A percentile compares a stretch with the other conserved stretches of the same genome.
Evolutionary conservation across 2,797 vertebrate species (phyloP).

Genomic region (Clarias fuscus): DNA sequence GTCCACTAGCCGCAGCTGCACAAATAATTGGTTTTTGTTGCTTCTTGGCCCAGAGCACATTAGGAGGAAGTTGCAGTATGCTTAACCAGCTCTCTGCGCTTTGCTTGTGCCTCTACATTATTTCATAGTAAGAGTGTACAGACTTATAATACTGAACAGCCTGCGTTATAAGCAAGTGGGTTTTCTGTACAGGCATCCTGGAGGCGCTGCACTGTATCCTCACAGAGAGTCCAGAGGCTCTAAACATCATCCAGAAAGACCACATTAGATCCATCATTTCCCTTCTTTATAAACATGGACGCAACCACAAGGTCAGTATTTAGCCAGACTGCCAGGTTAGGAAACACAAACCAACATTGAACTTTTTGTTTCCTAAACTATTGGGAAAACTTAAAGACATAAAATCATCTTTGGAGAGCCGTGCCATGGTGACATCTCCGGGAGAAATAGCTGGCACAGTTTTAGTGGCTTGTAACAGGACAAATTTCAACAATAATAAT

Average conservation of each 20-base stretch:
- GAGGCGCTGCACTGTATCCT: slow-evolving; percentile 97
- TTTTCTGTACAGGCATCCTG: slow-evolving; percentile 82
- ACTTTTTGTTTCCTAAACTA: neutral
- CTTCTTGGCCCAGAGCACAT: slow-evolving; percentile 23
- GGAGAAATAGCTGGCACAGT: neutral
- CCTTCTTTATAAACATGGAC: slow-evolving; percentile 93
- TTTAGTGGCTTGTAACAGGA: neutral
- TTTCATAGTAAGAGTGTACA: neutral
- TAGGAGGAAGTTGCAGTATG: slow-evolving; percentile 6
- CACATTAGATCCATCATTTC: slow-evolving; percentile 98
- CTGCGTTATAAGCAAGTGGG: slow-evolving; percentile 12
- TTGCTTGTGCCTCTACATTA: slow-evolving; percentile 6
- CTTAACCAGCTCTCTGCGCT: slow-evolving; percentile 19
- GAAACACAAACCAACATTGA: neutral
- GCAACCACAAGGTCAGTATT: slow-evolving; percentile 92
- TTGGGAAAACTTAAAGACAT: neutral
- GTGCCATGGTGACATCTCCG: neutral
- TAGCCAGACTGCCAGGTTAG: neutral
- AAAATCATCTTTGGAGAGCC: neutral
- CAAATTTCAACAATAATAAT: neutral
- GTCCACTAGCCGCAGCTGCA: slow-evolving; percentile 26
- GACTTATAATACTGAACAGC: neutral
- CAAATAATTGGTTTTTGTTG: slow-evolving; percentile 28
- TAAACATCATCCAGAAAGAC: slow-evolving; percentile 90
- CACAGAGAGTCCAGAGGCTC: slow-evolving; percentile 95